These are phyloP conservation scores for Pelagia noctiluca DNA, from an alignment of 30 jellyfish, hydroid and myxozoan genomes.

Conservation along the genomic window DNA sequence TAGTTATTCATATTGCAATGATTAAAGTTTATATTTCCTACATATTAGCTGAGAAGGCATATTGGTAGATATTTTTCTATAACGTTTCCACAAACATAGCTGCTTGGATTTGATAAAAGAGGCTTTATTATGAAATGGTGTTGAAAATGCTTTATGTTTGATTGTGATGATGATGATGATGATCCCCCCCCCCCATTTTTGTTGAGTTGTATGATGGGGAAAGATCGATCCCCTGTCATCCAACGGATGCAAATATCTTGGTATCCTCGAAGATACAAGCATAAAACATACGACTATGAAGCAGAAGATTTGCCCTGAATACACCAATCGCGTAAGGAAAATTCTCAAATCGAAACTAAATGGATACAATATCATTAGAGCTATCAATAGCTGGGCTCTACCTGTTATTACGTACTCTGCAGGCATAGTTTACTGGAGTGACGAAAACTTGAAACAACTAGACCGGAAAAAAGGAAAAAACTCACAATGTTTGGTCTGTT, in stretches of 20 bases:
- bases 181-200: too few relatives aligned
- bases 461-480: neutral
- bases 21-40: too few relatives aligned
- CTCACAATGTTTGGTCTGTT: conserved; percentile 8
- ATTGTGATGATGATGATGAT: too few relatives aligned
- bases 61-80: too few relatives aligned
- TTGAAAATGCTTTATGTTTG: too few relatives aligned
- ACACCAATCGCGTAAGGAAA: neutral
- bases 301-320: neutral
- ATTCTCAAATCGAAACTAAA: conserved; percentile 4
- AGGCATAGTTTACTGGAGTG: conserved; percentile 6
- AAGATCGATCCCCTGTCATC: too few relatives aligned
- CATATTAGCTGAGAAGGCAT: too few relatives aligned
- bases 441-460: neutral
- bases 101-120: too few relatives aligned
- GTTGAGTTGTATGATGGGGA: too few relatives aligned
- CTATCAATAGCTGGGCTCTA: neutral
- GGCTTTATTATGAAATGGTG: too few relatives aligned
- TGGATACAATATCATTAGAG: neutral
- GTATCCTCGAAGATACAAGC: neutral
- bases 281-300: neutral
- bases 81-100: too few relatives aligned
- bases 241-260: neutral
- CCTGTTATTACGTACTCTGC: neutral
- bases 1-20: too few relatives aligned